Evolutionary conservation across 53 echinoderm and acorn worm species (phyloP), one percentile per base, ranked within the genome.

Genomic region (Zoroaster sp.): DNA sequence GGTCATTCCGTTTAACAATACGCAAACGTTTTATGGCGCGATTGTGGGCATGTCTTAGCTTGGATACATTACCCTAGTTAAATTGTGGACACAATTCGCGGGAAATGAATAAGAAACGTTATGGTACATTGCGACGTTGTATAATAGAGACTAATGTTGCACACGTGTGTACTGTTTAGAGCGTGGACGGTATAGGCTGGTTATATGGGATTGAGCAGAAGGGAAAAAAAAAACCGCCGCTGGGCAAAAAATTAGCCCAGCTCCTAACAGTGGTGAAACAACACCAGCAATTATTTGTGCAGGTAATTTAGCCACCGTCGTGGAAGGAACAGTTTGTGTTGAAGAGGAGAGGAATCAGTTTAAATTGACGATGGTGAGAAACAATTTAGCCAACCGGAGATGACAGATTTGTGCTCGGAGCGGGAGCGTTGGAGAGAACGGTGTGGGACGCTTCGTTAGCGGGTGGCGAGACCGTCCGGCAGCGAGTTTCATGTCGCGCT

Each of bases 231-330:
- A 14, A 21, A 49, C 78, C 71, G 11, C 70, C 6, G 71, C 70
- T 47, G 18, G n/a, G 33, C 25, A 14, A 47, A 47, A 85, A 85
- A 71, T 72, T 85, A 85, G 71, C 28, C 21, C 51, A 23, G 35
- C 59, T 85, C 85, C 20, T 10, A 13, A 85, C 47, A 85, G 69
- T 85, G 69, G 51, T 85, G 71, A 70, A 85, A 85, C 85, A 85
- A 71, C 85, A 69, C 69, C 71, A 37, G 71, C 47, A 85, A 85
- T 85, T 85, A 85, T 85, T 85, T 85, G 82, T 82, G 66, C 5
- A 67, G 67, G 82, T 82, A 82, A 82, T 82, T 82, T 82, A 82
- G 41, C 82, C 40, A 32, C 42, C 43, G 66, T 67, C 38, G 28
- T 42, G 43, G 82, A 28, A 40, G 42, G 44, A 40, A 66, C 65